phyloP scores from a whole-genome alignment of 1,140 invertebrate species.

The Zaprionus vittiger region DNA sequence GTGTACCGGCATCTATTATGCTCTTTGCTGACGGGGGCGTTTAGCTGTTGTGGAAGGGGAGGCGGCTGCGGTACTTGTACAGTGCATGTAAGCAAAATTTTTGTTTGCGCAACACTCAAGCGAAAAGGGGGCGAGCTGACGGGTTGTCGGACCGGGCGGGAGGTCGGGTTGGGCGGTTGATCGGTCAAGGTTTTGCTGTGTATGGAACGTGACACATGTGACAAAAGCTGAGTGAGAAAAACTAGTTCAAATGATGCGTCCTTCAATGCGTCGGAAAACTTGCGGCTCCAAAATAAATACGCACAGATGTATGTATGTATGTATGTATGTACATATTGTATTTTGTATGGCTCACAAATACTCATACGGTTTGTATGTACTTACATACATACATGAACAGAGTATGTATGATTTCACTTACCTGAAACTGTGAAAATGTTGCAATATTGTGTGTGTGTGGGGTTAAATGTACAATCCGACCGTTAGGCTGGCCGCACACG shows the following conservation, averaged over 20 bases:
- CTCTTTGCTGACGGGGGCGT: constrained; percentile 1
- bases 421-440: constrained; percentile 73
- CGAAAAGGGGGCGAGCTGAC: neutral
- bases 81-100: constrained; percentile 44
- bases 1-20: constrained; percentile 17
- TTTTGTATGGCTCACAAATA: constrained; percentile 12
- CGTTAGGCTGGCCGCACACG: constrained; percentile 26
- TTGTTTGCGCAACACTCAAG: constrained; percentile 67
- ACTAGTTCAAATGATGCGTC: constrained; percentile 52
- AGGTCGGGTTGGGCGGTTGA: constrained; percentile 39
- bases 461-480: constrained; percentile 37
- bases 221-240: constrained; percentile 24
- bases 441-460: constrained; percentile 60
- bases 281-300: constrained; percentile 48
- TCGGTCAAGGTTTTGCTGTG: constrained; percentile 74
- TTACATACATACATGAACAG: constrained; percentile 13
- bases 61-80: neutral
- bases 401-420: constrained; percentile 62
- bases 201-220: constrained; percentile 60
- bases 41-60: neutral
- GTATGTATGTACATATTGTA: constrained; percentile 16
- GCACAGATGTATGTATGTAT: constrained; percentile 5
- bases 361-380: constrained; percentile 41
- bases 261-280: constrained; percentile 66
- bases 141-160: neutral